phyloP scores from a whole-genome alignment of 2,113 vertebrate genomes.

The Sylvilagus bachmani region DNA sequence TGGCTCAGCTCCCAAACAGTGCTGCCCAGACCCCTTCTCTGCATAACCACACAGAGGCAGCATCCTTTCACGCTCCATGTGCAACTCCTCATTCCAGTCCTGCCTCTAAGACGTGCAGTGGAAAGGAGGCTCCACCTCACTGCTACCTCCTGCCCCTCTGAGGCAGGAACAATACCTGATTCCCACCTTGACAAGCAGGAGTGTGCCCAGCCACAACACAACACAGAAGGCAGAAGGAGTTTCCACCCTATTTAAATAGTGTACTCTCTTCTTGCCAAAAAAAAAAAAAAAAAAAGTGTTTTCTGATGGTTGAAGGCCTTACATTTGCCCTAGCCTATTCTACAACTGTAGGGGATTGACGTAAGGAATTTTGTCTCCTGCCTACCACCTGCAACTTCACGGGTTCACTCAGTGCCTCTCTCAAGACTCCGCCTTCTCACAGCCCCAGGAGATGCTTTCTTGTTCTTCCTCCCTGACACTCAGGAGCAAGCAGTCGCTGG shows the following conservation, averaged over 20 bases:
- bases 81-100: neutral
- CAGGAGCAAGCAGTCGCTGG: neutral
- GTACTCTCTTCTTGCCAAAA: slow-evolving; percentile 40
- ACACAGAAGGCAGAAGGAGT: slow-evolving; percentile 50
- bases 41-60: neutral
- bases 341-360: neutral
- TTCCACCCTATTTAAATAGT: slow-evolving; percentile 54
- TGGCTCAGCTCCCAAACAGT: neutral
- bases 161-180: slow-evolving; percentile 8
- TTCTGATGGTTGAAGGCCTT: neutral
- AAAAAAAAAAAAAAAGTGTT: slow-evolving; percentile 23
- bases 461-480: neutral
- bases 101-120: neutral
- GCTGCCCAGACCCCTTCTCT: neutral
- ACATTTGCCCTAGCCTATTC: neutral
- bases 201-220: neutral
- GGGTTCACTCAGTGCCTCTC: neutral
- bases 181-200: neutral
- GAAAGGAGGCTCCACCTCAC: neutral
- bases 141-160: neutral
- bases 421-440: neutral
- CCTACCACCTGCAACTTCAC: neutral
- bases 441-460: neutral
- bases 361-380: neutral
- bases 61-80: neutral